Base-by-base conservation (phyloP, 2,888 invertebrate species). In the Drosophila nr. fundita region DNA sequence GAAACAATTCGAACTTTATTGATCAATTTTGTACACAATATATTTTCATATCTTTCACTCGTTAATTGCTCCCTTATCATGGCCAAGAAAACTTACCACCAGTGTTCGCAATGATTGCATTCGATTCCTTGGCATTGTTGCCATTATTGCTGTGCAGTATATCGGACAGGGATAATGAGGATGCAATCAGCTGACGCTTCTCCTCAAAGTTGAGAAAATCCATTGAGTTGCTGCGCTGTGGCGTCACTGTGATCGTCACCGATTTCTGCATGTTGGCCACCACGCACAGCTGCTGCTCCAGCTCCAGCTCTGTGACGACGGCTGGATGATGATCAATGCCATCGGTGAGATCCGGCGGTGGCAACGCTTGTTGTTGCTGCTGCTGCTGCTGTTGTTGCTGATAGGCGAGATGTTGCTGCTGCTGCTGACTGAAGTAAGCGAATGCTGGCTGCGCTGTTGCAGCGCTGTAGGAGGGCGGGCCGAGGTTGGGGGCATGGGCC, bases 171-270 rank as follows among this genome's bases (percentile, higher is more conserved):
- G 97, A 97, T 91, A 98, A 93, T 60, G 97, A 97, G 78, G 97
- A 97, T 55, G 97, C 97, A 82, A 98, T 98, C 91, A 98, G 94
- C 93, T 97, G 97, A 89, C 97, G 94, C 93, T 97, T 97, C 94
- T 98, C 97, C 94, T 97, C 97, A 93, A 98, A 98, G 94, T 98
- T 97, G 68, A 98, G 95, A 94, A 97, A 97, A 94, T 97, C 97
- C 94, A 97, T 95, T 91, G 97, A 97, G 93, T 96, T 97, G 94
- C 97, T 97, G 90, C 97, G 94, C 88, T 96, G 96, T 0, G 96
- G 96, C 36, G 95, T 94, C 36, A 96, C 95, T 6, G 93, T 93
- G 34, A 96, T 95, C 61, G 96, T 95, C 68, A 95, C 95, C 24
- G 95, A 95, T 83, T 95, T 95, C 65, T 93, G 93, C 92, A 93